Conservation (phyloP, 2,113 vertebrate genomes). For the Cariama cristata region DNA sequence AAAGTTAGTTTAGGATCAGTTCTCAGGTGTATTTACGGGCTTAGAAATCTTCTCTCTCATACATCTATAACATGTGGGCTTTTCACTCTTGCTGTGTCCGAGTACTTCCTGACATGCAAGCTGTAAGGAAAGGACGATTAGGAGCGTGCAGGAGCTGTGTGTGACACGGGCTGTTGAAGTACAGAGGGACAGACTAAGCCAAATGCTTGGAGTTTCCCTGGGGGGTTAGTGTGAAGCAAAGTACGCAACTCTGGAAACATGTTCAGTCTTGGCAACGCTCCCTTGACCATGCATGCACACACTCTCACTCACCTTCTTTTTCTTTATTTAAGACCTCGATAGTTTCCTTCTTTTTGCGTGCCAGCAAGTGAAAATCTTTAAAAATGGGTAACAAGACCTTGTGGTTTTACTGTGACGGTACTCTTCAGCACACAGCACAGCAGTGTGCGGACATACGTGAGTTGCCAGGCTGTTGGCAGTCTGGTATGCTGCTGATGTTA, state of each 20-base stretch:
- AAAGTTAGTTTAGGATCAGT: not conserved
- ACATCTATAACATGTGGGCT: not conserved
- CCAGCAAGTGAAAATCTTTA: not conserved
- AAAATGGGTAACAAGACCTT: not conserved
- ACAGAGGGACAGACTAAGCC: not conserved
- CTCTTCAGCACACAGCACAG: not conserved
- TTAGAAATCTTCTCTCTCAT: not conserved
- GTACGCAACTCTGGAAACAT: not conserved
- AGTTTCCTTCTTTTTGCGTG: not conserved
- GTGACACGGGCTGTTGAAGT: not conserved
- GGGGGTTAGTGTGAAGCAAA: not conserved
- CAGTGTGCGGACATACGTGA: not conserved
- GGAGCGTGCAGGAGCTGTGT: not conserved
- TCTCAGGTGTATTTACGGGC: not conserved
- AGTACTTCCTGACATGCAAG: not conserved
- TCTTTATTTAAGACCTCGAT: rapidly evolving
- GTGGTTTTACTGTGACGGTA: not conserved
- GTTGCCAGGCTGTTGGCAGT: not conserved
- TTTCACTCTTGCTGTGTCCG: not conserved
- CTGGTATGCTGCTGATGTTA: not conserved
- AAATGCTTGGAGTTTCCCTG: not conserved
- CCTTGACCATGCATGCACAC: not conserved
- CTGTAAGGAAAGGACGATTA: not conserved
- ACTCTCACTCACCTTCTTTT: not conserved
- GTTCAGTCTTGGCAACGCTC: not conserved